Conservation (phyloP, 2,888 invertebrate genomes). For the Eudemis profundana region DNA sequence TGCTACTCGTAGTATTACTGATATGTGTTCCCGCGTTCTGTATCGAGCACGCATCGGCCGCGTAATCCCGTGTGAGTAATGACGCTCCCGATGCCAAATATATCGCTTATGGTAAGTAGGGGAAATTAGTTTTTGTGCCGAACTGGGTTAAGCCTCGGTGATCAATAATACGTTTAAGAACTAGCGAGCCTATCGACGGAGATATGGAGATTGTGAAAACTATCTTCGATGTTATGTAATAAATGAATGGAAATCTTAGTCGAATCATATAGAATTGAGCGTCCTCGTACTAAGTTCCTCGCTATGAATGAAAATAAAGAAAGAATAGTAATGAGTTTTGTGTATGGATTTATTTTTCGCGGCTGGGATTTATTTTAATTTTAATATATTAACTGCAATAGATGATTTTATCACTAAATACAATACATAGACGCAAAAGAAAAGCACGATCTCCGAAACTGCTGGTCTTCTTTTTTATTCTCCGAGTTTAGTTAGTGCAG, state of each 20-base stretch:
- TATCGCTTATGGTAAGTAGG: constrained; percentile 24
- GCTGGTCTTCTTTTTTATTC: neutral
- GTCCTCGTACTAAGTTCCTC: too few relatives aligned
- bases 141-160: constrained; percentile 21
- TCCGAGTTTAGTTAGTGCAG: neutral
- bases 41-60: neutral
- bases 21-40: neutral
- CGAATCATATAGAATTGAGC: too few relatives aligned
- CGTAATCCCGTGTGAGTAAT: constrained; percentile 29
- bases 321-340: too few relatives aligned
- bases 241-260: too few relatives aligned
- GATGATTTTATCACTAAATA: too few relatives aligned
- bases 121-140: constrained; percentile 32
- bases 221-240: too few relatives aligned
- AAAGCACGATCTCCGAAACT: neutral
- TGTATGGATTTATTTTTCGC: too few relatives aligned
- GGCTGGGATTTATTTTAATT: too few relatives aligned
- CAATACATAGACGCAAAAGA: neutral
- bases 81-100: constrained; percentile 8
- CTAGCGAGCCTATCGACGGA: neutral
- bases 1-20: too few relatives aligned
- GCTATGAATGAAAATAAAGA: too few relatives aligned
- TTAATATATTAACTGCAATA: too few relatives aligned
- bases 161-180: constrained; percentile 27
- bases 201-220: too few relatives aligned